Evolutionary conservation across 1,140 invertebrate genomes (phyloP).

Genomic region (Saccostrea echinata): DNA sequence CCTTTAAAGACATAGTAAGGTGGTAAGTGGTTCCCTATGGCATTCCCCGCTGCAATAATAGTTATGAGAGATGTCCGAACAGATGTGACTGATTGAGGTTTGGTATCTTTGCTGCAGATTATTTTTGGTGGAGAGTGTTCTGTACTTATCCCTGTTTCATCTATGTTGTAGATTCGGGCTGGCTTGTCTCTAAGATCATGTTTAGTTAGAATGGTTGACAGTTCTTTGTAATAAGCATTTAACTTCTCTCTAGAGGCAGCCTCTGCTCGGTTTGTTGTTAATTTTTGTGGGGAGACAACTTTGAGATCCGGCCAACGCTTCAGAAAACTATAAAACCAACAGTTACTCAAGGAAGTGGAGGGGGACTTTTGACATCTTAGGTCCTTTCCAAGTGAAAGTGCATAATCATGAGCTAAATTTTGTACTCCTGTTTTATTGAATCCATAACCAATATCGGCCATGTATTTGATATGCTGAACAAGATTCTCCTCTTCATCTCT

Average conservation of each 20-base stretch:
- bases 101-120: conserved; percentile 35
- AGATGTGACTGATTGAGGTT: conserved; percentile 37
- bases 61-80: conserved; percentile 15
- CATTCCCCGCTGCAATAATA: conserved; percentile 48
- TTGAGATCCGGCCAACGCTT: conserved; percentile 39
- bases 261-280: conserved; percentile 28
- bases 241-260: conserved; percentile 21
- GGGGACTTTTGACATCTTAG: not conserved
- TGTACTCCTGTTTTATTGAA: conserved; percentile 42
- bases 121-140: conserved; percentile 44
- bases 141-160: conserved; percentile 44
- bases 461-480: conserved; percentile 40
- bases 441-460: conserved; percentile 52
- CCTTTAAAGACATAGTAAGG: conserved; percentile 52
- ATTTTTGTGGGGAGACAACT: conserved; percentile 41
- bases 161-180: conserved; percentile 49
- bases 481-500: conserved; percentile 45
- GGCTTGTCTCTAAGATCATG: conserved; percentile 42
- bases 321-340: conserved; percentile 47
- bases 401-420: conserved; percentile 45
- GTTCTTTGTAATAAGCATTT: conserved; percentile 37
- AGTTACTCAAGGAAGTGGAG: too few species aligned
- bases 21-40: conserved; percentile 38
- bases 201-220: not conserved
- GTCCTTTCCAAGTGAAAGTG: conserved; percentile 38